Evolutionary conservation across 2,113 vertebrate species (phyloP), one percentile per base, ranked within the genome.

Genomic region (Oxyura jamaicensis): DNA sequence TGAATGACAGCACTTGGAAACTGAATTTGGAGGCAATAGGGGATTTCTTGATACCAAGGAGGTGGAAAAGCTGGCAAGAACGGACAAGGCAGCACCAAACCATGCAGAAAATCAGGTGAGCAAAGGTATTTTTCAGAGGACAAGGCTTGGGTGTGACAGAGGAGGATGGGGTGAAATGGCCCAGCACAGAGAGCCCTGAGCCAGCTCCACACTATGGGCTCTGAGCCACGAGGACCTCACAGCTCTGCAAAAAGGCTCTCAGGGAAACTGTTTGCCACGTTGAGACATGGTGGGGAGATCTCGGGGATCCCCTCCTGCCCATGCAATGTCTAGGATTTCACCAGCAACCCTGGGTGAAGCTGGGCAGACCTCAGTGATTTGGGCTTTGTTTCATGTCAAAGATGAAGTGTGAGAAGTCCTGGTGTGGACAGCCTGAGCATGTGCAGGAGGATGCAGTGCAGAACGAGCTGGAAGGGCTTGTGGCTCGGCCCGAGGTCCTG

Each of bases 1-100:
- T 74, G 91, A 89, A 59, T 78, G 59, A 76, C 95, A 95, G 91
- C 80, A 69, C 83, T 59, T 91, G 42, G 60, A 63, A 86, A 78
- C 52, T 1, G 8, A 91, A 75, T 5, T 6, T 6, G 39, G 78
- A 73, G 68, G 83, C 65, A 46, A 59, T 18, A 7, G 58, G 83
- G 80, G 92, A 82, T 78, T 94, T 50, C 63, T 44, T 44, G 65
- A 90, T 76, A 84, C 41, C 63, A 50, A 58, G 50, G 17, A 83
- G 55, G 75, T 29, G 76, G 93, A 91, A 96, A 91, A 96, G 7
- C 58, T 85, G 83, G 91, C 89, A 74, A 39, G 67, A 33, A 63
- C 0, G 5, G 53, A 44, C 53, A 65, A 74, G 36, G 56, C 29
- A 63, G 68, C 78, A 93, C 76, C 9, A 3, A 79, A 2, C 2